Base-by-base conservation (phyloP, 1,140 invertebrate genomes). In the Bombus huntii region DNA sequence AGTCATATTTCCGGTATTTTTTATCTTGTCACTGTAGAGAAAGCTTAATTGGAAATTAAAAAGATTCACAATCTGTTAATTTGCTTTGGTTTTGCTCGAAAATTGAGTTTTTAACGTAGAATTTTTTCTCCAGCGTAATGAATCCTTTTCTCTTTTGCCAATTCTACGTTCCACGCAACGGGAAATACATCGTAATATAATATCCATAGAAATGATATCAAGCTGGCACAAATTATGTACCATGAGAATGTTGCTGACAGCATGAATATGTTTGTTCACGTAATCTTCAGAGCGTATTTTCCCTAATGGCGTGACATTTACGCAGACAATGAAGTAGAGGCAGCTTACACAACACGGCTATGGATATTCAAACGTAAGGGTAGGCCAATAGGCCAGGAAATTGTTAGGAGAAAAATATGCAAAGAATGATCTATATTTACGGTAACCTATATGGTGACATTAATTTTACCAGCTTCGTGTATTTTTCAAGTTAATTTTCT, bases 211-310 rank as follows among this genome's bases (percentile, higher is more conserved):
- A 25, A 59, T 18, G 31, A 53, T 18, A 25, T 37, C 34, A 31
- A 22, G 18, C 18, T 57, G 44, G 10, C 22, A 47, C 31, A 10
- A 22, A 57, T 57, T 75, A 28, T 37, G 31, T 31, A 75, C 10
- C 31, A 28, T 22, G 44, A 53, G 62, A 31, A 34, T 31, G 31
- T 25, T 75, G 31, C 34, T 34, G 42, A 75, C 39, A 28, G 39
- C 28, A n/a, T 28, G 47, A 76, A 76, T 76, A 37, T 39, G 25
- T 59, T 73, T 37, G 31, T 57, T 13, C 53, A 8, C 34, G 53
- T 76, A 76, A 76, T 57, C 74, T 76, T 59, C 47, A n/a, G 57
- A 59, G 74, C 74, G 47, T 37, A 59, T 59, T 59, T 53, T 15
- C 74, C 53, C 5, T 37, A 75, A 59, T 59, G 31, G 34, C 47